Evolutionary conservation across 1,140 invertebrate species (phyloP), one percentile per base, ranked within the genome.

Genomic region (Lineus longissimus): DNA sequence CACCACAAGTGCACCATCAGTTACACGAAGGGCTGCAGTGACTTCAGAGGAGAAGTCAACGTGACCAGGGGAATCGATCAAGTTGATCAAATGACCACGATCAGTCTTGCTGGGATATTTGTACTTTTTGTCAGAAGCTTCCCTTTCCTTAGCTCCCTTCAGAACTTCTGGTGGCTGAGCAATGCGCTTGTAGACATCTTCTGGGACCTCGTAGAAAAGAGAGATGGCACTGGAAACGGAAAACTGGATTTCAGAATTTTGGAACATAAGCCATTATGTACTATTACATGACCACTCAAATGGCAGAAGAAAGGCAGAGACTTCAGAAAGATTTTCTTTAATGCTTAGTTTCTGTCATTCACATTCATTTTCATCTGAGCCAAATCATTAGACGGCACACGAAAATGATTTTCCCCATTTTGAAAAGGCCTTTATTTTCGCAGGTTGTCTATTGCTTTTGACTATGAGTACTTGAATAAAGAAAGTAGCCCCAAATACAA

Each of bases 31-130:
- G 71, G 96, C 96, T 78, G 96, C 96, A 61, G 96, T 98, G 66
- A 98, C 96, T 86, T 99, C 96, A 78, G 93, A 97, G 0, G 95
- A 98, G 86, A 99, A 99, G 84, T 99, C 96, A 79, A 99, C 96
- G 89, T 99, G 96, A 66, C 96, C 96, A 75, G 96, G 96, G 45
- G 96, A 98, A 84, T 99, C 96, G 75, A 98, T 99, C 79, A 98
- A 86, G 83, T 99, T 99, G 86, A 99, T 98, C 82, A 99, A 91
- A 85, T 94, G 47, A 51, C 25, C 25, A 4, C 47, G 4, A n/a
- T 51, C 47, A 9, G 47, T 51, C 25, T n/a, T 51, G 33, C 33
- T 36, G 4, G 33, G 33, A 15, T 36, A 94, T 82, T 92, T 94
- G 73, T 91, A 89, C 15, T 86, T 88, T 65, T 75, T 75, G 83